Base-by-base conservation (phyloP, 2,888 invertebrate species). In the Siphlonurus alternatus region DNA sequence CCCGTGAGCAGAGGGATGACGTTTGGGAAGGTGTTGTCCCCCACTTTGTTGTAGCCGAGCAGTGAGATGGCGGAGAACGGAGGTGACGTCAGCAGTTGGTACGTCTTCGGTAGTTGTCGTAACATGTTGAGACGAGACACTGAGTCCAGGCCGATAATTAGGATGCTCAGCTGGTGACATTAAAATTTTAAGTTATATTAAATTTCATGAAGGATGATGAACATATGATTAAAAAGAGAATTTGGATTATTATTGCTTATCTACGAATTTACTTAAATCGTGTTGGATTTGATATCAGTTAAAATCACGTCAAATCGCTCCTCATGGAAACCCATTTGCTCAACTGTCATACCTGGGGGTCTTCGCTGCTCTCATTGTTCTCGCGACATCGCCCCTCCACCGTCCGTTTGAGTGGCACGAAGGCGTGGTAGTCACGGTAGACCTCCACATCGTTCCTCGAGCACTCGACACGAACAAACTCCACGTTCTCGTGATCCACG, bases 21-120 rank as follows among this genome's bases (percentile, higher is more conserved):
- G 74, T 96, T 96, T 0, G 93, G 93, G 73, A 89, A 94, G 0
- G 95, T 95, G 74, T 95, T 96, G 74, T 95, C 95, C 2, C 86
- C 96, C 7, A 96, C 88, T 80, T 95, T 96, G 73, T 90, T 93
- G 75, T 92, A 94, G 2, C 95, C 96, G 68, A 87, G 75, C 73
- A 96, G 79, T 73, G 92, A 92, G 62, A 89, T 80, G 53, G 86
- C 86, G 18, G 81, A 80, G 66, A 88, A 76, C 60, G 73, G 67
- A 20, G 81, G 74, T 63, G 92, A 76, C 69, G 79, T 82, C 1
- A 78, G 73, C 20, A 82, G 76, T 38, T 38, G 5, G 15, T 38
- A 38, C 0, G 90, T 89, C 70, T 80, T 80, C 0, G 88, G 88
- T 87, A 94, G 87, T 70, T 89, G 89, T 59, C 94, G 82, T 67